Evolutionary conservation across 2,113 vertebrate species (phyloP), one percentile per base, ranked within the genome.

Genomic region (Eurypyga helias): DNA sequence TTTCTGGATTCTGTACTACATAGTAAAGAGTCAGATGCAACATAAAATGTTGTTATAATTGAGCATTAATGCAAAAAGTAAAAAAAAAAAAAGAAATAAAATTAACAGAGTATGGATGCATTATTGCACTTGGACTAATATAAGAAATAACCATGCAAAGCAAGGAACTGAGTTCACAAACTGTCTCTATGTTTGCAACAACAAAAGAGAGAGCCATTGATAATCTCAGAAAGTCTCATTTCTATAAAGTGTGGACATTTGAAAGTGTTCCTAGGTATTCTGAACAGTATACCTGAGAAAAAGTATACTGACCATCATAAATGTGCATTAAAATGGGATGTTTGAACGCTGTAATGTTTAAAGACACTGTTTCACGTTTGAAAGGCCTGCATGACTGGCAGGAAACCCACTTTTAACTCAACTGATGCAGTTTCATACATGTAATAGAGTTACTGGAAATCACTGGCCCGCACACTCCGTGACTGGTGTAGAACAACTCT

Each of bases 31-130:
- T 93, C 69, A 95, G 83, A 96, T 66, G 67, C n/a, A 92, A 96
- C 51, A 93, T 16, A 91, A 76, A 96, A 83, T 89, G 65, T 83
- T 83, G 83, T 97, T 96, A 85, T 96, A 97, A 96, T 95, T 96
- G 83, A 91, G 26, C 41, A 96, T 96, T 95, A 97, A 96, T 83
- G 80, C 79, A 93, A 83, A 91, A 64, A 72, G n/a, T 52, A 58
- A 86, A 82, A 92, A 52, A 38, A 92, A 52, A 38, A 69, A 65
- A 84, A 60, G 43, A 95, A 86, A 87, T 48, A 92, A 77, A 72
- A 95, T 92, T 95, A 96, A 92, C 67, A 73, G 81, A 87, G 64
- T 36, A 72, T 51, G n/a, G 78, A 66, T 67, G 41, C 72, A 90
- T 89, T 93, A 94, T 85, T 58, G 93, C 62, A 52, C 65, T 94